phyloP scores from a whole-genome alignment of 2,113 vertebrate species.

The Eubucco bourcierii region DNA sequence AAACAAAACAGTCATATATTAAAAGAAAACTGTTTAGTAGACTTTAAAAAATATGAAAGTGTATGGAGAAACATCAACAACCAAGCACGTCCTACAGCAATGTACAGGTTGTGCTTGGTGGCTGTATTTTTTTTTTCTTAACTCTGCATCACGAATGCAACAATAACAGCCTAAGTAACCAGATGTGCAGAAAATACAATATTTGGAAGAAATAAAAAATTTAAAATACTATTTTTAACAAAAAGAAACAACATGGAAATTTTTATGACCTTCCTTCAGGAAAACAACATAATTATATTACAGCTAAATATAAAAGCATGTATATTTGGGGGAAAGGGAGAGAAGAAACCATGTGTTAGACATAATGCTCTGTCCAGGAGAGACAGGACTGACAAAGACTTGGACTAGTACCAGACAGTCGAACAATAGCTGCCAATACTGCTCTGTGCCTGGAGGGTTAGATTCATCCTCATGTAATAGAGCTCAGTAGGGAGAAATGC shows the following conservation, averaged over 20 bases:
- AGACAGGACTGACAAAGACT: background rate
- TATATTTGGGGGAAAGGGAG: too few relatives aligned
- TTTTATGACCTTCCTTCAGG: background rate
- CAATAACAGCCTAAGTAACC: background rate
- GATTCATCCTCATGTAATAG: background rate
- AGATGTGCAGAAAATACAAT: background rate
- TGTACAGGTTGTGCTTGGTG: background rate
- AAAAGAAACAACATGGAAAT: background rate
- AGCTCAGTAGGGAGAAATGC: background rate
- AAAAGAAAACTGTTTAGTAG: background rate
- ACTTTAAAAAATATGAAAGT: background rate
- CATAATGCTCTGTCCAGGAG: background rate
- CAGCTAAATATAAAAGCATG: background rate
- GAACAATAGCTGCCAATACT: background rate
- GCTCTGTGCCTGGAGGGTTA: background rate
- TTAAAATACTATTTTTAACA: background rate
- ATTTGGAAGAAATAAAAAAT: background rate
- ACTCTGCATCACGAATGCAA: background rate
- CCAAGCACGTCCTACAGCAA: background rate
- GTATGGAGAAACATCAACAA: background rate
- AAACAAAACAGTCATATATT: background rate
- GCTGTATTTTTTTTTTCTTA: background rate
- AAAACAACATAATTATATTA: background rate
- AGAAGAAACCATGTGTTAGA: background rate
- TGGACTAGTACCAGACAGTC: background rate